Evolutionary conservation across 1,140 invertebrate species (phyloP).

Genomic region (Drosophila tropicalis): DNA sequence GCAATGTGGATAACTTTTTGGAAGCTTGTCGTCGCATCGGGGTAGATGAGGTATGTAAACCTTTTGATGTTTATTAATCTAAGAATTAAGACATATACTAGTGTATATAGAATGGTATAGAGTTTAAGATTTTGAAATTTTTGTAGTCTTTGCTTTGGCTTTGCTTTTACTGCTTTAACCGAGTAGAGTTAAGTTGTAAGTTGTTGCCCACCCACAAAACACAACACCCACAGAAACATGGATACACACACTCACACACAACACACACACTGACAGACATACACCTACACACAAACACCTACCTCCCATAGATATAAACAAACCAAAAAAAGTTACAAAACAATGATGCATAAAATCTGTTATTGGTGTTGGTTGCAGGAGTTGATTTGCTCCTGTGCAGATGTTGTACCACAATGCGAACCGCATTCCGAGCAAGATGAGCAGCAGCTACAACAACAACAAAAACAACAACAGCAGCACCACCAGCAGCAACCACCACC

Average conservation of each 20-base stretch:
- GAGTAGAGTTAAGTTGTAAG: slow-evolving; percentile 42
- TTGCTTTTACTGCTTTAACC: slow-evolving; percentile 27
- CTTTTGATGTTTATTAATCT: background rate
- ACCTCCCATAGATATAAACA: slow-evolving; percentile 24
- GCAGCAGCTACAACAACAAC: slow-evolving; percentile 16
- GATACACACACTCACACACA: slow-evolving; percentile 1
- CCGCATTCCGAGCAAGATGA: background rate
- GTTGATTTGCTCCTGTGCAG: slow-evolving; percentile 89
- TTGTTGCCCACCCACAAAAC: background rate
- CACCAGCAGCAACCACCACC: slow-evolving; percentile 39
- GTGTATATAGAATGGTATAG: slow-evolving; percentile 8
- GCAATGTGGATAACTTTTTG: slow-evolving; percentile 97
- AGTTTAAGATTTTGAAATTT: slow-evolving; percentile 15
- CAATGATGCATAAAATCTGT: slow-evolving; percentile 81
- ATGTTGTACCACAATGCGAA: slow-evolving; percentile 85
- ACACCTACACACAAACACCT: slow-evolving; percentile 25
- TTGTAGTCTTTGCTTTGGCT: slow-evolving; percentile 30
- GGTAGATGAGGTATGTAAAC: slow-evolving; percentile 93
- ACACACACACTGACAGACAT: slow-evolving; percentile 21
- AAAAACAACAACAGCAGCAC: slow-evolving; percentile 35
- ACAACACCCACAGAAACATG: background rate
- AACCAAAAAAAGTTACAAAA: slow-evolving; percentile 41
- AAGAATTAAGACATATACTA: background rate
- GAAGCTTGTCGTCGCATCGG: slow-evolving; percentile 96
- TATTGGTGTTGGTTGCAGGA: slow-evolving; percentile 89